phyloP scores from a whole-genome alignment of 2,113 vertebrate genomes.

The Tetraodon nigroviridis region DNA sequence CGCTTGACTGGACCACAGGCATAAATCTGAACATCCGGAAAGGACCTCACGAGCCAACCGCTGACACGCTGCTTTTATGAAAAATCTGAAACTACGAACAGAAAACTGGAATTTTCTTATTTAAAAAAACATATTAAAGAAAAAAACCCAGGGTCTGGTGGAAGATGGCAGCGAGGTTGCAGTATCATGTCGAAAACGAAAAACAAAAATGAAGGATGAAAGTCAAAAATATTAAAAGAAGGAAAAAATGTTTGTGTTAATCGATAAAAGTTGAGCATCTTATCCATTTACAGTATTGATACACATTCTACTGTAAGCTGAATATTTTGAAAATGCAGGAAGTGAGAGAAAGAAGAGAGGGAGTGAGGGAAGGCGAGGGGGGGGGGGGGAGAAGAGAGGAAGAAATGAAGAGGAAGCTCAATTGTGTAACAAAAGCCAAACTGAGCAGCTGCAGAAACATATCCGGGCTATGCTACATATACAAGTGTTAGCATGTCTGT shows the following conservation, averaged over 20 bases:
- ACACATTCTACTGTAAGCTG: no score
- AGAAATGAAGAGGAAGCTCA: neutral
- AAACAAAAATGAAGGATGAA: neutral
- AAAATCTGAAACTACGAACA: constrained; percentile 12
- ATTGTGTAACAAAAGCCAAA: constrained; percentile 6
- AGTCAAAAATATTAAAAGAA: constrained; percentile 15
- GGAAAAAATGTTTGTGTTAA: neutral
- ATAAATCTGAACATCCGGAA: constrained; percentile 31
- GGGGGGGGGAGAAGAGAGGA: neutral
- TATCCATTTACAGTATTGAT: no score
- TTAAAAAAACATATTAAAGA: no score
- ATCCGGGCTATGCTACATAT: neutral
- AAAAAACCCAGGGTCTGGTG: neutral
- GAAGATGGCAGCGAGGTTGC: constrained; percentile 13
- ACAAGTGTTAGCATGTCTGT: constrained; percentile 29
- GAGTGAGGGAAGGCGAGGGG: neutral
- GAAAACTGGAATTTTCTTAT: neutral
- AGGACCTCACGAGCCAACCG: constrained; percentile 21
- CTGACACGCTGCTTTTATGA: constrained; percentile 34
- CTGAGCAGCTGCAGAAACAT: constrained; percentile 35
- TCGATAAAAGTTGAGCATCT: no score
- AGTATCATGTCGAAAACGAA: constrained; percentile 13
- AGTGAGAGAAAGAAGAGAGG: neutral
- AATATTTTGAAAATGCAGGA: no score
- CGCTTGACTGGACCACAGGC: constrained; percentile 15